Base-by-base conservation (phyloP, 2,113 vertebrate genomes). In the Psittacula cyanocephala region DNA sequence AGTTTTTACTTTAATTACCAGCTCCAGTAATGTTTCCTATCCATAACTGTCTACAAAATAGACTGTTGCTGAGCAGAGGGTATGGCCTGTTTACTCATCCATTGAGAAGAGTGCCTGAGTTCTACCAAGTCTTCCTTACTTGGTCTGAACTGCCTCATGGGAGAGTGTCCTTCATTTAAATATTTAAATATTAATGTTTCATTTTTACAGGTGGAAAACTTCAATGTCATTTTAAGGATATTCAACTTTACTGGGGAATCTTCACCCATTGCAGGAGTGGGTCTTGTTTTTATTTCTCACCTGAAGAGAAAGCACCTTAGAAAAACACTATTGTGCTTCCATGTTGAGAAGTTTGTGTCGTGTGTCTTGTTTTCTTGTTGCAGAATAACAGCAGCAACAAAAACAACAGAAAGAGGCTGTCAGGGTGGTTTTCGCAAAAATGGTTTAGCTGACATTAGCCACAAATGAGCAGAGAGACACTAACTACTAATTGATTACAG, bases 1-100 rank as follows among this genome's bases (percentile, higher is more conserved):
- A 99, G 98, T 99, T 99, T 99, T 99, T 99, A 97, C 98, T 99
- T 99, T 99, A 99, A 99, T 99, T 99, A 99, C 99, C 97, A 98
- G 98, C 98, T 98, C 97, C 98, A 91, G 98, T 99, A 99, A 99
- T 99, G 98, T 98, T 99, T 99, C 98, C 98, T 99, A 99, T 99
- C 99, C 98, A 99, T 99, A 99, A 99, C 99, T 99, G 99, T 99
- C 99, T 98, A 78, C 97, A 97, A 96, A 98, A 98, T 98, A 98
- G 98, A 99, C 98, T 99, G 97, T 98, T 98, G 98, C 98, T 96
- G 98, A 98, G 98, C 98, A 98, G 98, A 99, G 98, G 98, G 98
- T 99, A 98, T 94, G 98, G 98, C 99, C 99, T 99, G 98, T 98
- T 99, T 99, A 98, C 98, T 99, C 98, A 99, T 98, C 98, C 99